Evolutionary conservation across 2,113 vertebrate species (phyloP).

Genomic region (Isichthys henryi): DNA sequence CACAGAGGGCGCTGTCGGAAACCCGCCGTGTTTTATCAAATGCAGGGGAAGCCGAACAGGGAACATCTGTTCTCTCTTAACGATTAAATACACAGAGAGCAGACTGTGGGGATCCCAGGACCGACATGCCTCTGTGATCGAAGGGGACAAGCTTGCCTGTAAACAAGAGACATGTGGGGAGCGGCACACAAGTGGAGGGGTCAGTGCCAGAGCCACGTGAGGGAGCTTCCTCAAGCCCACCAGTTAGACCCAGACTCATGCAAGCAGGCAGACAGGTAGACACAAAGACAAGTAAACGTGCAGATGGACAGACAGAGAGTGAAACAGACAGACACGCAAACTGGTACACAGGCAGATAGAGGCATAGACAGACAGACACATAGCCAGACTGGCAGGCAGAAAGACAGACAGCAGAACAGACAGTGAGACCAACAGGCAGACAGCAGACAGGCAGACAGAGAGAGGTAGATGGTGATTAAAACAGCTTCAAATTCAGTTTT

Average conservation of each 20-base stretch:
- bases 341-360: not conserved
- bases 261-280: not conserved
- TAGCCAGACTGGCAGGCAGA: not conserved
- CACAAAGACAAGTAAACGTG: not conserved
- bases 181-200: not conserved
- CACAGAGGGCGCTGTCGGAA: not conserved
- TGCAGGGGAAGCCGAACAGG: not conserved
- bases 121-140: not conserved
- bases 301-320: not conserved
- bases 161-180: not conserved
- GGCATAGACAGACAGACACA: not conserved
- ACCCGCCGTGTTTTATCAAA: not conserved
- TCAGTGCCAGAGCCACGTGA: not conserved
- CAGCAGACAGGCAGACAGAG: not conserved
- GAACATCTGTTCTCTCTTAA: not conserved
- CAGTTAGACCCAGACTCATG: not conserved
- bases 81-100: not conserved
- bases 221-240: not conserved
- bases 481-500: not conserved
- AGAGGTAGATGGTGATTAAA: not conserved
- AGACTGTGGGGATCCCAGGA: not conserved
- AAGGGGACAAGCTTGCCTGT: not conserved
- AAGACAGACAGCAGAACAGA: not conserved
- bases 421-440: not conserved
- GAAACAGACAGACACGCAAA: not conserved